Conservation (phyloP, 1,140 invertebrate genomes). For the Vanessa atalanta region DNA sequence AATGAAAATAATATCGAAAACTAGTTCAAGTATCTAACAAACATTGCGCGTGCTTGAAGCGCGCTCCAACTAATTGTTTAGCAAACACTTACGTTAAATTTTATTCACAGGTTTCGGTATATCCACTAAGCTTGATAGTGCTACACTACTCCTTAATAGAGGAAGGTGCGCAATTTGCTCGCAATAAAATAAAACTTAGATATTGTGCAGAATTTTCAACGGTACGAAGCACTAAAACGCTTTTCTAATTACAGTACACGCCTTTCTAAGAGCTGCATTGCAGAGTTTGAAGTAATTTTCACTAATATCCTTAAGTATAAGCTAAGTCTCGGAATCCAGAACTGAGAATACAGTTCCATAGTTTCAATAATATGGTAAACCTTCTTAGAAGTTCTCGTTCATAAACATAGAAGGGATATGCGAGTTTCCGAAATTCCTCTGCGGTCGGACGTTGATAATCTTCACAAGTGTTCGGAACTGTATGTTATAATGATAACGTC, state of each 20-base stretch:
- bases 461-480: background rate
- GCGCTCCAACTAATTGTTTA: conserved; percentile 32
- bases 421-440: conserved; percentile 3
- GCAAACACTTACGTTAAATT: conserved; percentile 29
- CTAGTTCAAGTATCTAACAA: conserved; percentile 31
- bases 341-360: conserved; percentile 26
- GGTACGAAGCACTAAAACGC: conserved; percentile 52
- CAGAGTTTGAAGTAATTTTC: conserved; percentile 68
- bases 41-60: conserved; percentile 22
- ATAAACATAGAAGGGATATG: conserved; percentile 12
- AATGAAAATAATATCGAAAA: conserved; percentile 30
- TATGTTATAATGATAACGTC: background rate
- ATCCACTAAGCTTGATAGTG: conserved; percentile 15
- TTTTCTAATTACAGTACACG: conserved; percentile 69
- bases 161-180: conserved; percentile 44
- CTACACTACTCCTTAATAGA: conserved; percentile 36
- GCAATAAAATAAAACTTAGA: conserved; percentile 58
- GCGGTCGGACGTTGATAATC: conserved; percentile 3
- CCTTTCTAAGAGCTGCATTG: conserved; percentile 63
- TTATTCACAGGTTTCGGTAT: conserved; percentile 28
- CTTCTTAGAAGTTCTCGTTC: conserved; percentile 9
- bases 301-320: conserved; percentile 65
- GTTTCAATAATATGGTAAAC: conserved; percentile 23
- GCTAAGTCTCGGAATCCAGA: conserved; percentile 39
- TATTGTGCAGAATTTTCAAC: conserved; percentile 49